Conservation (phyloP, 2,797 vertebrate species). For the Cheirogaleus major region DNA sequence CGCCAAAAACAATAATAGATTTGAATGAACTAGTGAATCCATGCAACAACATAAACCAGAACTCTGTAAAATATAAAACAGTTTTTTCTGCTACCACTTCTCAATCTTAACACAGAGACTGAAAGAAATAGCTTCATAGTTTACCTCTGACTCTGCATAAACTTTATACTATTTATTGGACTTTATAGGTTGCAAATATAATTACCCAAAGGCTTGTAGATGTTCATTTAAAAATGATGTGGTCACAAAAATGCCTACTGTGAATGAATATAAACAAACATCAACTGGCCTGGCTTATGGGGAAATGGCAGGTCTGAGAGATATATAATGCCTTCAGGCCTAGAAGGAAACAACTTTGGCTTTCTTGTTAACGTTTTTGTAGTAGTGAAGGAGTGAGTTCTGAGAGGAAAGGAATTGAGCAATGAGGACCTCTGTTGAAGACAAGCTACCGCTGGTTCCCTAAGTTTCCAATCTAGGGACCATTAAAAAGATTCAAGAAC, state of each 20-base stretch:
- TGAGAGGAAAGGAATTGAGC: constrained; percentile 8
- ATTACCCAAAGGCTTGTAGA: not conserved
- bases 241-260: not conserved
- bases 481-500: constrained; percentile 16
- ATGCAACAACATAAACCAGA: not conserved
- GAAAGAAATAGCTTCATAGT: constrained; percentile 15
- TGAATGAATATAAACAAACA: constrained; percentile 11
- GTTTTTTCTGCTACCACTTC: not conserved
- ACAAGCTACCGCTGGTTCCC: not conserved
- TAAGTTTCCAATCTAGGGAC: not conserved
- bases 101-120: not conserved
- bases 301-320: constrained; percentile 40
- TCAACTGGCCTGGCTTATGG: constrained; percentile 20
- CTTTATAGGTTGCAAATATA: not conserved
- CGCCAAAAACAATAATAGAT: not conserved
- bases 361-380: constrained; percentile 9
- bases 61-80: not conserved
- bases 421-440: constrained; percentile 10
- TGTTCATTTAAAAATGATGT: constrained; percentile 35
- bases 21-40: not conserved
- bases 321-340: constrained; percentile 4
- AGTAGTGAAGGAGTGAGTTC: not conserved
- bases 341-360: constrained; percentile 23
- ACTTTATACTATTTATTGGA: not conserved
- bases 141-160: constrained; percentile 10